A percentile compares a stretch with the other conserved stretches of the same genome.
These are phyloP conservation scores for Rhopilema esculentum DNA, from an alignment of 30 jellyfish, hydroid and myxozoan species.

Conservation along the genomic window DNA sequence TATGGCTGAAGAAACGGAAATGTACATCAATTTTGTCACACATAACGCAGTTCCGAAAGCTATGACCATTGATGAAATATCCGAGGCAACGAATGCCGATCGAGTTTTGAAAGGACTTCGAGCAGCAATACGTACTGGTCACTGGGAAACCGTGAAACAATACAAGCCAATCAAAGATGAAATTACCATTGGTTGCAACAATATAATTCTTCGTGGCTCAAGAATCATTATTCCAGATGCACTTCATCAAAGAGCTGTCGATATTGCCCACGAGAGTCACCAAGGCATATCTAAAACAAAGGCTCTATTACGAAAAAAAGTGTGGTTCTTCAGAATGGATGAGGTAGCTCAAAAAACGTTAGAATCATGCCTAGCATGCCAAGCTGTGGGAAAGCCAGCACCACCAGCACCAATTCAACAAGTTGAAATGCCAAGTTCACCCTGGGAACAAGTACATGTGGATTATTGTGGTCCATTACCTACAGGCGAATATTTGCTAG, in stretches of 20 bases:
- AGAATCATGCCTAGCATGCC: constrained; percentile 30
- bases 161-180: constrained; percentile 36
- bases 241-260: constrained; percentile 38
- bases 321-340: constrained; percentile 39
- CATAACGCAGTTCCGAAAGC: constrained; percentile 40
- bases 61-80: constrained; percentile 15
- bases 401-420: constrained; percentile 32
- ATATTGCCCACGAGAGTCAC: constrained; percentile 37
- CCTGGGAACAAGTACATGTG: constrained; percentile 21
- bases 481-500: constrained; percentile 51
- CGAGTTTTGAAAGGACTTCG: constrained; percentile 33
- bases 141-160: constrained; percentile 19
- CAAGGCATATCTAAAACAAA: constrained; percentile 43
- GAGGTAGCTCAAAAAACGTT: constrained; percentile 30
- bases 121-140: constrained; percentile 56
- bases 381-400: constrained; percentile 25
- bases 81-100: constrained; percentile 34
- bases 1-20: constrained; percentile 41
- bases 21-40: constrained; percentile 43
- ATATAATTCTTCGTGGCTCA: constrained; percentile 31
- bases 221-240: constrained; percentile 27
- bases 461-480: constrained; percentile 48
- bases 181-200: constrained; percentile 28
- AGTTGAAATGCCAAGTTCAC: constrained; percentile 10
- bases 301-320: constrained; percentile 37